Base-by-base conservation (phyloP, 1,140 invertebrate genomes). In the Lysiphlebus fabarum region DNA sequence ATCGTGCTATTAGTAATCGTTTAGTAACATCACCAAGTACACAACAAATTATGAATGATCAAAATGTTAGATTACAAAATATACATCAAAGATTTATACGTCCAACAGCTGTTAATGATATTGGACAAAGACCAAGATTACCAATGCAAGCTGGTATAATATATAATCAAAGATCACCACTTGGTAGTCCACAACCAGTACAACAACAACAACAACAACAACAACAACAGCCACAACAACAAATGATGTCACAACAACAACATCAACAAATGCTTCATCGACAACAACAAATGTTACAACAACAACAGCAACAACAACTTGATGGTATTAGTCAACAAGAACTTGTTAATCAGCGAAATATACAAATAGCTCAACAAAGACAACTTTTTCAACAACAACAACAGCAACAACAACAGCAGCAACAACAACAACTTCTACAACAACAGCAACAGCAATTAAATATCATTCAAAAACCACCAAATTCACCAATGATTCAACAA, bases 401-500 rank as follows among this genome's bases (percentile, higher is more conserved):
- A 56, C 79, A 80, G 1, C 81, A 58, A 33, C 58, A 78, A 66
- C 77, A 82, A 72, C 82, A 82, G 70, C 82, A 69, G 34, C 63
- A 67, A 9, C 72, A 72, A 38, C 71, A 71, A 44, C 65, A 67
- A n/a, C 67, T 68, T 55, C 76, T 75, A 42, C 72, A 77, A 34
- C 69, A 72, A 6, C 68, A 73, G 60, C 68, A 70, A 5, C 71
- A 78, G 53, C 75, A 79, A 33, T 67, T 71, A 11, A 70, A 78
- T 26, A 68, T 70, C 6, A 73, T 77, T 66, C 78, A 76, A 42
- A 77, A 81, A 65, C 77, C 76, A 10, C 79, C 79, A 1, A 77
- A 63, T 49, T 83, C 82, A 5, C 83, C 83, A 10, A 82, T 17
- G 68, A 73, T 77, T 67, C 79, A 78, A 42, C 78, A 81, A 65